Evolutionary conservation across 2,888 invertebrate genomes (phyloP).

Genomic region (Cerastis rubricosa): DNA sequence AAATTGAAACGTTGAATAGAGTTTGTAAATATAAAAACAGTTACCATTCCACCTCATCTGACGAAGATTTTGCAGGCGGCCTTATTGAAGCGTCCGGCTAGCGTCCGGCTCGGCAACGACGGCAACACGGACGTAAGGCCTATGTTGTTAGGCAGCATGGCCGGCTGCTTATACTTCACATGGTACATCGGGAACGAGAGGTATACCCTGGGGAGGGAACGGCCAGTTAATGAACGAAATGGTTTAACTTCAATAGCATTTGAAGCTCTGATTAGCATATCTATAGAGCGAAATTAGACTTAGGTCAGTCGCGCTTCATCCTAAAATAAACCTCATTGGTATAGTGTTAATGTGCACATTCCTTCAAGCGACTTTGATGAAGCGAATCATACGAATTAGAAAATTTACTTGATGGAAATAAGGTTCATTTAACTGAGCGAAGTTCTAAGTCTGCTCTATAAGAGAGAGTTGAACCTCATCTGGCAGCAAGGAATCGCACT

Average conservation of each 20-base stretch:
- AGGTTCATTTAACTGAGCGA: not conserved
- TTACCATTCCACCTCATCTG: conserved; percentile 59
- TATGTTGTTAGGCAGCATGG: conserved; percentile 87
- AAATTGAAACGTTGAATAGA: not conserved
- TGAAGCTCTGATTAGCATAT: not conserved
- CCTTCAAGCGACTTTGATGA: no score
- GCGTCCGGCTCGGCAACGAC: conserved; percentile 89
- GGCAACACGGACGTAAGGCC: conserved; percentile 89
- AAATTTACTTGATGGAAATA: not conserved
- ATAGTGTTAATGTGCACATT: no score
- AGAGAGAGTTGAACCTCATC: not conserved
- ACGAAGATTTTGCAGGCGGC: conserved; percentile 89
- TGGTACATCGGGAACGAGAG: conserved; percentile 90
- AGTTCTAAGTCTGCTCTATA: not conserved
- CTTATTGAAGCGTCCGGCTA: conserved; percentile 90
- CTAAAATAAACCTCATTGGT: no score
- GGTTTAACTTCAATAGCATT: not conserved
- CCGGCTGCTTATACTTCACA: conserved; percentile 91
- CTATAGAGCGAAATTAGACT: not conserved
- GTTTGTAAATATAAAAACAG: not conserved
- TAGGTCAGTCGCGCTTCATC: not conserved
- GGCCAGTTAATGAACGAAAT: not conserved
- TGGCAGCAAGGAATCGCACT: not conserved
- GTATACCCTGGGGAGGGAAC: conserved; percentile 83
- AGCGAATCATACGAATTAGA: no score